Base-by-base conservation (phyloP, 2,888 invertebrate genomes). In the Calliscelio sp. region DNA sequence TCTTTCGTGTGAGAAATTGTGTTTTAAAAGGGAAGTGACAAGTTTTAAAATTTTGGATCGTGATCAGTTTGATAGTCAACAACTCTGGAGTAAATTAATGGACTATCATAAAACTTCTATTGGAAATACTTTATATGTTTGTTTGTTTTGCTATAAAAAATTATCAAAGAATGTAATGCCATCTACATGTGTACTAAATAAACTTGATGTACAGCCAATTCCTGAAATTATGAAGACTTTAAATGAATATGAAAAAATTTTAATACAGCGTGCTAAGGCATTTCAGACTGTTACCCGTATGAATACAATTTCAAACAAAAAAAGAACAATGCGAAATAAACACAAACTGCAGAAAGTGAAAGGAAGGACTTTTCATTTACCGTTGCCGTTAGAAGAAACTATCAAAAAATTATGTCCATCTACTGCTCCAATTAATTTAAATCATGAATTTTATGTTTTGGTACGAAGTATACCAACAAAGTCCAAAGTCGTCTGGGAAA, bases 351-450 rank as follows among this genome's bases (percentile, higher is more conserved):
- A 63, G 18, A 87, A 89, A 81, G 81, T 86, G 1, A 73, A 68
- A 51, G 89, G 89, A 49, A 84, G 85, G 46, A 89, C 89, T 65
- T 91, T 91, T 74, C 91, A 91, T 87, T 78, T 91, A 20, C 90
- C 92, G 14, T 84, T 92, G 8, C 90, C 91, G 1, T 16, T 89
- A 5, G 89, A 92, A 86, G 86, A 89, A 86, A 92, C 91, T 1
- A 63, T 91, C 11, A 87, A 87, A 84, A 92, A 90, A 85, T 68
- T 92, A 7, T 88, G 88, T 22, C 78, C 77, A 35, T 73, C 87
- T 7, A 86, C 84, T 16, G 84, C 88, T 8, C 85, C 91, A 2
- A 75, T 91, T 22, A 89, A 88, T 78, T 38, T 25, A n/a, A 84
- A 90, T 80, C 89, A 88, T 24, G 90, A 91, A 86, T 32, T 90